Base-by-base conservation (phyloP, 2,888 invertebrate species). In the Diogma glabrata region DNA sequence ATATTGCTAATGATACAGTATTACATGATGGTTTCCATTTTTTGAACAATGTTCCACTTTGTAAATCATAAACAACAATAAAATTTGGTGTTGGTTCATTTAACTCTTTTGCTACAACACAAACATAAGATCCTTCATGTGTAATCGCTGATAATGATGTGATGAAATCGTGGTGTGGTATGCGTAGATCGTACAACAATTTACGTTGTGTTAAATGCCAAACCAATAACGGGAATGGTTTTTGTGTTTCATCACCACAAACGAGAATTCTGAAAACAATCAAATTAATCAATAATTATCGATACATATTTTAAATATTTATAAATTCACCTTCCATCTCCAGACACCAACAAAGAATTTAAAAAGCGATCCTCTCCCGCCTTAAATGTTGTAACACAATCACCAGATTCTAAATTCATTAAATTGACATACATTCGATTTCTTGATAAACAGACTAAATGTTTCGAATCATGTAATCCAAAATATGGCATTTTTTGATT, bases 401-500 rank as follows among this genome's bases (percentile, higher is more conserved):
- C 64, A 67, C 87, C 89, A 57, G 82, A 81, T 61, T 83, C 81
- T 53, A 88, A 75, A 66, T 88, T 87, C 82, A 88, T 86, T 58
- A 90, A 76, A 71, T 90, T 88, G 57, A 90, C 87, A 63, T 88
- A 89, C 89, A 90, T 89, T 61, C 89, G 72, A 72, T 91, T 91
- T 52, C 91, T 74, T 7, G 90, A 84, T 30, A 92, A 73, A 4
- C 89, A 84, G 26, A 91, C 90, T 49, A 70, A 57, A 64, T 90
- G 89, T 49, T 79, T 78, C 49, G 78, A 70, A 71, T 88, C 87
- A 65, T 90, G 87, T 9, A 89, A 75, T 1, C 88, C 90, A 69
- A 84, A 92, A 67, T 81, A 90, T 52, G 91, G 89, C 89, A 90
- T 88, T 69, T 88, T 89, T 67, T 91, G 89, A 72, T 91, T 91